Evolutionary conservation across 2,888 invertebrate genomes (phyloP).

Genomic region (Ommatoiulus sabulosus): DNA sequence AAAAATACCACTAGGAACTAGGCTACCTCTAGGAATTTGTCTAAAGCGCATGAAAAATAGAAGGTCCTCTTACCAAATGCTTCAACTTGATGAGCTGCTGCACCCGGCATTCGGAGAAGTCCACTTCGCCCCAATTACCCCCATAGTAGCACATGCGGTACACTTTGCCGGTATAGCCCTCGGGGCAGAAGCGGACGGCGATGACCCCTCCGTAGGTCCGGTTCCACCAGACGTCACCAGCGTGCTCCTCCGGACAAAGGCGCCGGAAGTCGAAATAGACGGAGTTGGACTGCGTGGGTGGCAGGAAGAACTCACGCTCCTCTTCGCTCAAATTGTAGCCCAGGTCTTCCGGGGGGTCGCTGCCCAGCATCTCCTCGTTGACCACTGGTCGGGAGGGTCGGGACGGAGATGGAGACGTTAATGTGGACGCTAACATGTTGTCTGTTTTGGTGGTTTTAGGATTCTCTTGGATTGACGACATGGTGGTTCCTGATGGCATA

Average conservation of each 20-base stretch:
- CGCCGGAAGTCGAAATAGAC: conserved; percentile 60
- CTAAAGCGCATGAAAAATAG: too few relatives aligned
- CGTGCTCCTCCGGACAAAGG: conserved; percentile 59
- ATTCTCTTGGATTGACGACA: not conserved
- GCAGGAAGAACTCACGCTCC: not conserved
- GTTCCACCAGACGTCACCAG: conserved; percentile 61
- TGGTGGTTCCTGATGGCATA: not conserved
- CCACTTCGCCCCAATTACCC: conserved; percentile 62
- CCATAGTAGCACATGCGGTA: conserved; percentile 62
- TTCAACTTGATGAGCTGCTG: conserved; percentile 62
- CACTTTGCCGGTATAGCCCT: conserved; percentile 62
- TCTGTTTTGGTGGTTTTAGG: not conserved
- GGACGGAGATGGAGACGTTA: not conserved
- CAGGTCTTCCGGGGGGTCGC: not conserved
- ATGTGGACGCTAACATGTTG: not conserved
- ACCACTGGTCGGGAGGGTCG: not conserved
- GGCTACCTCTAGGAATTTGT: too few relatives aligned
- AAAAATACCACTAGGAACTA: too few relatives aligned
- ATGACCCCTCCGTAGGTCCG: conserved; percentile 62
- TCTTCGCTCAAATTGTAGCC: not conserved
- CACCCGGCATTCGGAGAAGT: conserved; percentile 62
- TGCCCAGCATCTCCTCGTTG: conserved; percentile 19
- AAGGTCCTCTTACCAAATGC: conserved; percentile 61
- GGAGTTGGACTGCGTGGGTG: conserved; percentile 25
- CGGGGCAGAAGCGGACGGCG: conserved; percentile 61